Evolutionary conservation across 2,113 vertebrate genomes (phyloP).

Genomic region (Cervus canadensis): DNA sequence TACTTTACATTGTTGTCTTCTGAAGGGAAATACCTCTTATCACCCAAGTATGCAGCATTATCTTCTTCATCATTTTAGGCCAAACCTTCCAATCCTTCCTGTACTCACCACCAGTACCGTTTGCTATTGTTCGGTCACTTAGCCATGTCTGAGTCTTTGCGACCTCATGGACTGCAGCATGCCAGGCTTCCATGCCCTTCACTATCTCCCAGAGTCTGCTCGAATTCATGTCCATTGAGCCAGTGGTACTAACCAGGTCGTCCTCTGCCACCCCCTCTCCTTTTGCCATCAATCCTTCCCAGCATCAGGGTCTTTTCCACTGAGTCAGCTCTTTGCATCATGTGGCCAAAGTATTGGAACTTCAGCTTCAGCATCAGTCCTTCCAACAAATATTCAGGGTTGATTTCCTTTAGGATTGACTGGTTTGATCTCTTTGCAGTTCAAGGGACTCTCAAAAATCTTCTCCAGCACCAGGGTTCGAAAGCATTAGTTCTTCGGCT

Average conservation of each 20-base stretch:
- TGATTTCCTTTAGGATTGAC: background rate
- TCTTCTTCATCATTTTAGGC: background rate
- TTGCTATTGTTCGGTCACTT: background rate
- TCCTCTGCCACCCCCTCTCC: background rate
- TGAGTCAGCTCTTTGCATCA: background rate
- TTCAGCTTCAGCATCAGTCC: background rate
- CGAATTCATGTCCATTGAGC: background rate
- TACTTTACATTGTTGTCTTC: background rate
- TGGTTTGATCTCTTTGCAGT: background rate
- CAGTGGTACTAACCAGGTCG: background rate
- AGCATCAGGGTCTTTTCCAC: background rate
- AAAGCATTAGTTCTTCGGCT: background rate
- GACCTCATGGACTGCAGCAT: background rate
- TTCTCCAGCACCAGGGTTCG: background rate
- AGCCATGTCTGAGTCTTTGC: background rate
- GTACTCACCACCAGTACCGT: background rate
- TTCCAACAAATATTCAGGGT: background rate
- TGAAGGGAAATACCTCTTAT: background rate
- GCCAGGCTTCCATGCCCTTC: background rate
- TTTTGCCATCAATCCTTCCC: background rate
- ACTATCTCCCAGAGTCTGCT: background rate
- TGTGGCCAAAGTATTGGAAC: background rate
- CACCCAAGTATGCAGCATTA: background rate
- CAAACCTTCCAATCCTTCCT: background rate
- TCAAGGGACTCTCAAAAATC: background rate